Evolutionary conservation across 2,113 vertebrate species (phyloP).

Genomic region (Lasiurus borealis): DNA sequence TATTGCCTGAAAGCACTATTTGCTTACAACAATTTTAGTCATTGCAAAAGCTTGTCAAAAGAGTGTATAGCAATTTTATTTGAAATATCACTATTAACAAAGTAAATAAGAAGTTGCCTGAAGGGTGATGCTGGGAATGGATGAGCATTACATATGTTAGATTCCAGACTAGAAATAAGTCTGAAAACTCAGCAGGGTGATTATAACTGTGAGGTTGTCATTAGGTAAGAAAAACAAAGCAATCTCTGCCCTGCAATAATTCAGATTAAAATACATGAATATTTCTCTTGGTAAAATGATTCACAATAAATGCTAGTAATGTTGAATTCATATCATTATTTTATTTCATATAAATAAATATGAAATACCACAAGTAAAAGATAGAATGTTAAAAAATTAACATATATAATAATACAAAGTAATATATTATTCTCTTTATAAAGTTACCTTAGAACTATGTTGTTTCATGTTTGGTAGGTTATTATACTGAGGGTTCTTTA

Average conservation of each 20-base stretch:
- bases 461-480: neutral
- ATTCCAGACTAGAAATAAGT: constrained; percentile 52
- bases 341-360: constrained; percentile 28
- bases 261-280: neutral
- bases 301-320: neutral
- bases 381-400: neutral
- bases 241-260: neutral
- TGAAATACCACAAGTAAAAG: neutral
- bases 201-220: neutral
- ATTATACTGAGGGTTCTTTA: neutral
- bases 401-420: neutral
- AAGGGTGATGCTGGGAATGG: constrained; percentile 39
- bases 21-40: neutral
- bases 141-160: constrained; percentile 29
- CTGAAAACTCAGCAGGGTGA: neutral
- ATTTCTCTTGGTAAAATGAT: neutral
- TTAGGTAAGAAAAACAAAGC: neutral
- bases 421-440: neutral
- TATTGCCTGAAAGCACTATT: constrained; percentile 2
- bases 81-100: constrained; percentile 66
- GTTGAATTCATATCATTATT: neutral
- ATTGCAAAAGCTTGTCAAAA: constrained; percentile 71
- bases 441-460: neutral
- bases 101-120: constrained; percentile 68
- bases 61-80: constrained; percentile 56